Base-by-base conservation (phyloP, 2,113 vertebrate genomes). In the Speoplatyrhinus poulsoni region DNA sequence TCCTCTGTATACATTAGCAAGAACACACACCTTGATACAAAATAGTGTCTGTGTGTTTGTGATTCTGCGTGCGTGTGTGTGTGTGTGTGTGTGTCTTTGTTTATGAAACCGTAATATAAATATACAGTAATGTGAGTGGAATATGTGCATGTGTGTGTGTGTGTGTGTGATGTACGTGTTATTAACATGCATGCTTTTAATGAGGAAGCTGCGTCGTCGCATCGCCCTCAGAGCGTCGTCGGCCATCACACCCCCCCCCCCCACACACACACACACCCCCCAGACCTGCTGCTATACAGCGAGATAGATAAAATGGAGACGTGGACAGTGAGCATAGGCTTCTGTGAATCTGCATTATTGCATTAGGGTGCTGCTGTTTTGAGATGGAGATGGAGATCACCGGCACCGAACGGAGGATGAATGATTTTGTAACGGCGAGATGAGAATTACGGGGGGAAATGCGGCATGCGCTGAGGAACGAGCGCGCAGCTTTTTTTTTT, bases 1-100 rank as follows among this genome's bases (percentile, higher is more conserved):
- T 89, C 73, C 85, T 89, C 82, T 74, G 77, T 84, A 88, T 87
- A 82, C 85, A 82, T 85, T 87, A 77, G 87, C 79, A 82, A 87
- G 74, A 4, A 41, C 36, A 41, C 36, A 41, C 36, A 73, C 84
- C 9, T 19, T 26, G 8, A 2, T 4, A 3, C 26, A 15, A 10
- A 6, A 11, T 12, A 32, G 46, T 53, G 11, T 54, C 7, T 56
- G 56, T 70, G 68, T 54, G 17, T 1, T 26, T 26, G 26, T 59
- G 72, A 80, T 61, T 83, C 3, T 15, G 58, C 15, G 57, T 33
- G 57, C 46, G 15, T 61, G 41, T 46, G 36, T 8, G 47, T 65
- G 48, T 46, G 48, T 1, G 4, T 66, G 62, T n/a, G 55, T 36
- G 68, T 62, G 67, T 26, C 26, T 26, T 26, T 59, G 72, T 81